These are phyloP conservation scores for Atherinosoma microstoma DNA, from an alignment of 2,797 vertebrate genomes.

Conservation along the genomic window DNA sequence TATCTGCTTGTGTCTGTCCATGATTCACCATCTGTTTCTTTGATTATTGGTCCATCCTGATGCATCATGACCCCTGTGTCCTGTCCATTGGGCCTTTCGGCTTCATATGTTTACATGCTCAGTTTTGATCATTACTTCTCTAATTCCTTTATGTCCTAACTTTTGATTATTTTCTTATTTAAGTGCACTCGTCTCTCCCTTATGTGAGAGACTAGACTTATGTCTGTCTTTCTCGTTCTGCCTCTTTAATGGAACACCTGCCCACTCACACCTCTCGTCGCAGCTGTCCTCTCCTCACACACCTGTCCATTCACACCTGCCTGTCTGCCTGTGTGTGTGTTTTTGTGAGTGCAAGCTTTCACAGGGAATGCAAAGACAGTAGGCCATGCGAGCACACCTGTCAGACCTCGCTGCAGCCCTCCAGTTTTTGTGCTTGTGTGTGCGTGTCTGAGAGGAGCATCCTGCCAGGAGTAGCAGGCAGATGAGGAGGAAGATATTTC, in stretches of 20 bases:
- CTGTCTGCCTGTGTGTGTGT: conserved; percentile 51
- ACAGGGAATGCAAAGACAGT: conserved; percentile 60
- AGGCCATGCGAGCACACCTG: conserved; percentile 71
- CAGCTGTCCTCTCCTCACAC: conserved; percentile 79
- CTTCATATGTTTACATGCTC: neutral
- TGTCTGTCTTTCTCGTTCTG: conserved; percentile 41
- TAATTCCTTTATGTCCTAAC: neutral
- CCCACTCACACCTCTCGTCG: conserved; percentile 75
- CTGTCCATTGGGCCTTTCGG: neutral
- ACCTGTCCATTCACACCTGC: conserved; percentile 79
- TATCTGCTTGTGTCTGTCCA: conserved; percentile 51
- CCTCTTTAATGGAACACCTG: conserved; percentile 82
- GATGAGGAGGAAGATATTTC: conserved; percentile 76
- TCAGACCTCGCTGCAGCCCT: conserved; percentile 69
- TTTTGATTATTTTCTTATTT: neutral
- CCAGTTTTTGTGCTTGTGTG: conserved; percentile 45
- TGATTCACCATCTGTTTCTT: conserved; percentile 38
- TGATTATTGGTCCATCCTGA: conserved; percentile 32
- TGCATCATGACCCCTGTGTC: conserved; percentile 6
- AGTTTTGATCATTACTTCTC: neutral
- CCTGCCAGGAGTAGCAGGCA: conserved; percentile 67
- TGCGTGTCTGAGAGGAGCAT: conserved; percentile 50
- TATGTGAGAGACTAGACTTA: neutral
- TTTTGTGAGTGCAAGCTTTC: conserved; percentile 47
- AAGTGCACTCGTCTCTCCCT: neutral